Percentiles rank a stretch among this genome's conserved stretches.
Conservation (phyloP, 1,140 invertebrate species). For the Littorina saxatilis region DNA sequence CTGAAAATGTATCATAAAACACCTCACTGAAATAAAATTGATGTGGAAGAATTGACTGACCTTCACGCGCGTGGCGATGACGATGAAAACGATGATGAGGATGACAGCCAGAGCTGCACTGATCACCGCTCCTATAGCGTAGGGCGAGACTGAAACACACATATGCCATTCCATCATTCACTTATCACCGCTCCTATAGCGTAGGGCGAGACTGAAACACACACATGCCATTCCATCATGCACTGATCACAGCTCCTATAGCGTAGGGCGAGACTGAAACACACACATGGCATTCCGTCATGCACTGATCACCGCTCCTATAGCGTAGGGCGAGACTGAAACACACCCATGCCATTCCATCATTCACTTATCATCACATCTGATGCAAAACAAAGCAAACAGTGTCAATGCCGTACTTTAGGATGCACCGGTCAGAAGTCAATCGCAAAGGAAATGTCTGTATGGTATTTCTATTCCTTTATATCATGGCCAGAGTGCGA, state of each 20-base stretch:
- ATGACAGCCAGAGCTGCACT: slow-evolving; percentile 63
- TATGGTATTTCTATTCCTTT: no score
- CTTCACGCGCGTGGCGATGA: slow-evolving; percentile 66
- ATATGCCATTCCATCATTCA: no score
- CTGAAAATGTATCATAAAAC: no score
- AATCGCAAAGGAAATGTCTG: no score
- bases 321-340: slow-evolving; percentile 69
- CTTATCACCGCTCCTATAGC: slow-evolving; percentile 66
- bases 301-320: slow-evolving; percentile 44
- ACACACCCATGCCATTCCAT: background rate
- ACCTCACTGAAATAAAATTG: no score
- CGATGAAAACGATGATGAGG: slow-evolving; percentile 64
- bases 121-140: slow-evolving; percentile 66
- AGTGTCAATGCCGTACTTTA: background rate
- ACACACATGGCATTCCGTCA: background rate
- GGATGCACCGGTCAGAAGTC: no score
- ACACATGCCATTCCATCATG: no score
- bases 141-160: slow-evolving; percentile 63
- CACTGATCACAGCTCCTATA: slow-evolving; percentile 64
- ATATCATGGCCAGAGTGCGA: no score
- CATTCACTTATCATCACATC: background rate
- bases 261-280: slow-evolving; percentile 69
- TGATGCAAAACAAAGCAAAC: background rate
- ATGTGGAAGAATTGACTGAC: no score
- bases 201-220: slow-evolving; percentile 65